Conservation (phyloP, 64 coral and sea anemone genomes). For the Montipora capricornis region DNA sequence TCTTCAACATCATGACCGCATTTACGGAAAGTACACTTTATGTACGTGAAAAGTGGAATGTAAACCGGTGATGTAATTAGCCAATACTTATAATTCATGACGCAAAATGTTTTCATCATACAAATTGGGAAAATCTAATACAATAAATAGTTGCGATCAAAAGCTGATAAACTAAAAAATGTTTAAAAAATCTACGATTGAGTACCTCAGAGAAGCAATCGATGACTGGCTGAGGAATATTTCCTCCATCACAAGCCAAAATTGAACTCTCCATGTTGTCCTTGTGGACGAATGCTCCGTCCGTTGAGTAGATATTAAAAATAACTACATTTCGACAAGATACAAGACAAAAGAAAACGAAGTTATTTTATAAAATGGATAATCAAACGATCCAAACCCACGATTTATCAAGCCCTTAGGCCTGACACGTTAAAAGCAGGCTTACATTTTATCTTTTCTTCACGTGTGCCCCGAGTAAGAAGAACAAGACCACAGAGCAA, state of each 20-base stretch:
- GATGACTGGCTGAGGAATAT: conserved; percentile 74
- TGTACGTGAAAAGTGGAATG: not conserved
- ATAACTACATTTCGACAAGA: conserved; percentile 74
- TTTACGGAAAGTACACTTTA: not conserved
- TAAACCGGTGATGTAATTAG: not conserved
- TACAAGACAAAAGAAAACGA: not conserved
- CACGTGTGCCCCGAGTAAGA: conserved; percentile 91
- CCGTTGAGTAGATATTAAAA: conserved; percentile 97
- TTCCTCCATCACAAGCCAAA: conserved; percentile 93
- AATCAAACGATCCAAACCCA: conserved; percentile 41
- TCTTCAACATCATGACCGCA: not conserved
- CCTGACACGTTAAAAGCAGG: not conserved
- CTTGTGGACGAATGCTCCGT: conserved; percentile 81
- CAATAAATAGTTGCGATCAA: not conserved
- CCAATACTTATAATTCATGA: not conserved
- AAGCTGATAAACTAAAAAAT: not conserved
- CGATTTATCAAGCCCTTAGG: conserved; percentile 46
- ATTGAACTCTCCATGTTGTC: conserved; percentile 94
- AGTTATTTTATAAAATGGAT: not conserved
- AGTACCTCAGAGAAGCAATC: conserved; percentile 94
- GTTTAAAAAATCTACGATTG: not conserved
- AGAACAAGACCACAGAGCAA: conserved; percentile 91
- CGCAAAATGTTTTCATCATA: not conserved
- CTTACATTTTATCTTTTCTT: conserved; percentile 98
- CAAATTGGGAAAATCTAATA: not conserved